A percentile compares a stretch with the other conserved stretches of the same genome.
phyloP scores from a whole-genome alignment of 92 coral and sea anemone genomes.

The Hydrozoanthus gracilis region DNA sequence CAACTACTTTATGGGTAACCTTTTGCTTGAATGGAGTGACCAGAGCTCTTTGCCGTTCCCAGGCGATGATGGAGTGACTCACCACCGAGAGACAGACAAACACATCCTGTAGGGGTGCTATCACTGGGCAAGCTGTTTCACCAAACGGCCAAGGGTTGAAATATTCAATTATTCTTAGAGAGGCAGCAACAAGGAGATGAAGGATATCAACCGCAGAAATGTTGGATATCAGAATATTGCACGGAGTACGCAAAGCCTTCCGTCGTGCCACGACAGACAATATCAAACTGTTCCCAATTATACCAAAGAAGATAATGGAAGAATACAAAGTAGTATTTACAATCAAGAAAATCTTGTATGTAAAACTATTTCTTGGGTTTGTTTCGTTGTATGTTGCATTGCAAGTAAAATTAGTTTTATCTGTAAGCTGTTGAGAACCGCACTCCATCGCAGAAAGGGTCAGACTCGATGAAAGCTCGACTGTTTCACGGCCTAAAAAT shows the following conservation, averaged over 20 bases:
- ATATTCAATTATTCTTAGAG: constrained; percentile 56
- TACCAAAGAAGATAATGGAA: constrained; percentile 54
- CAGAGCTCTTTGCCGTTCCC: constrained; percentile 59
- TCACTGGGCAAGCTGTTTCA: constrained; percentile 54
- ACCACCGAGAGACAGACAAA: constrained; percentile 55
- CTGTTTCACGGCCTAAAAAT: too few species aligned
- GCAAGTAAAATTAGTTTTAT: not conserved
- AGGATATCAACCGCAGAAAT: constrained; percentile 62
- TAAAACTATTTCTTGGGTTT: not conserved
- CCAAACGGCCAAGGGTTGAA: constrained; percentile 70
- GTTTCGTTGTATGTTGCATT: constrained; percentile 19
- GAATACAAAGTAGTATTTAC: constrained; percentile 38
- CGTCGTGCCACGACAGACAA: constrained; percentile 50
- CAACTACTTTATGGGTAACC: constrained; percentile 19
- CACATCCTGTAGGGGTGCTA: constrained; percentile 54
- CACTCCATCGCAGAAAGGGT: not conserved
- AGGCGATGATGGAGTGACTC: constrained; percentile 56
- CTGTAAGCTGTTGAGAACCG: not conserved
- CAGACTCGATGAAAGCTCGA: not conserved
- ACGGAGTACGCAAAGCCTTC: constrained; percentile 71
- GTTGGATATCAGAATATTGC: constrained; percentile 63
- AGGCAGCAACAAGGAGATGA: constrained; percentile 59
- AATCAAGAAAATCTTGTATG: not conserved
- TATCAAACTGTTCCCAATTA: constrained; percentile 63
- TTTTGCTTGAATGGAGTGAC: constrained; percentile 48